phyloP scores from a whole-genome alignment of 2,888 invertebrate genomes.

The Ligdia adustata region DNA sequence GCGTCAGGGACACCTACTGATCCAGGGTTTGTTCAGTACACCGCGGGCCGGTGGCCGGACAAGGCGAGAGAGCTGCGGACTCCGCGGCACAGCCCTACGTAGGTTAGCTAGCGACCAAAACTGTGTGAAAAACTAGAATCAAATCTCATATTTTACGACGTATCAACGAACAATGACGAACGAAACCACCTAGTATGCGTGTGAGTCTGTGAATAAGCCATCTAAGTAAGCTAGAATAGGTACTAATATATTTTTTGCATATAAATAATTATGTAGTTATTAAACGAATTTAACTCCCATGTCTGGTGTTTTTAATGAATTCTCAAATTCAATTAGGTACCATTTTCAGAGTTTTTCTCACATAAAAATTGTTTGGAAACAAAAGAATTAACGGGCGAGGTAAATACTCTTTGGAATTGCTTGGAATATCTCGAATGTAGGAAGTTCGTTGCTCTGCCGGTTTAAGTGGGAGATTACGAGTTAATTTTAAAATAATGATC shows the following conservation, averaged over 20 bases:
- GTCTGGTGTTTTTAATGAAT: constrained; percentile 49
- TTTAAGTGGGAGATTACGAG: constrained; percentile 66
- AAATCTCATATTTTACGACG: constrained; percentile 20
- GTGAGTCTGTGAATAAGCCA: constrained; percentile 48
- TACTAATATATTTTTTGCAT: constrained; percentile 55
- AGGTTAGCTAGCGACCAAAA: constrained; percentile 4
- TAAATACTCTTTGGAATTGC: constrained; percentile 46
- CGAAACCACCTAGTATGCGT: constrained; percentile 48
- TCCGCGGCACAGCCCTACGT: constrained; percentile 82
- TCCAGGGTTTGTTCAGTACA: constrained; percentile 89
- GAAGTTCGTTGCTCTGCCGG: constrained; percentile 70
- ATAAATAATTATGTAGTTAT: constrained; percentile 30
- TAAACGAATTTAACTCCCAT: constrained; percentile 48
- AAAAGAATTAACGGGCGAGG: constrained; percentile 63
- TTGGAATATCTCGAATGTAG: constrained; percentile 55
- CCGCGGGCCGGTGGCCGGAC: constrained; percentile 87
- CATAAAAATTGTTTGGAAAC: constrained; percentile 55
- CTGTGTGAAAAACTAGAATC: constrained; percentile 8
- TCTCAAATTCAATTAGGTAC: constrained; percentile 45
- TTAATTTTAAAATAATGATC: constrained; percentile 77
- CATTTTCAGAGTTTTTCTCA: constrained; percentile 46
- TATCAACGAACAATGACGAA: constrained; percentile 46
- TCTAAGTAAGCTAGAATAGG: constrained; percentile 32
- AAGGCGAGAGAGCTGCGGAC: constrained; percentile 78
- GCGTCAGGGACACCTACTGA: constrained; percentile 88